Percentiles rank a stretch among this genome's conserved stretches.
These are phyloP conservation scores for Lottia scabra DNA, from an alignment of 2,888 invertebrate species.

Conservation along the genomic window DNA sequence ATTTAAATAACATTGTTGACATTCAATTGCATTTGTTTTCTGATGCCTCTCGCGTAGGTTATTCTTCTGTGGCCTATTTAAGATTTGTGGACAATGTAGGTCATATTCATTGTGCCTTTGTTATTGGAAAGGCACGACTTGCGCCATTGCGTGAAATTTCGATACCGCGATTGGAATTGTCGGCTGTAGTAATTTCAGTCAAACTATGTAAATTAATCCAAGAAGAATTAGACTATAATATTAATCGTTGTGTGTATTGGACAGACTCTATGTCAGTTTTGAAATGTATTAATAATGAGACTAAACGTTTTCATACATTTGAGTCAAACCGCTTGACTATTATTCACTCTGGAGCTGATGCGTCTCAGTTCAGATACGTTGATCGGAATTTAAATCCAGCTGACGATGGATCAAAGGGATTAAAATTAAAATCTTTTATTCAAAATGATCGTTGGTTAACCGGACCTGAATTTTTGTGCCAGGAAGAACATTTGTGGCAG, in stretches of 20 bases:
- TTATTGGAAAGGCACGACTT: neutral
- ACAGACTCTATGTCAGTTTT: constrained; percentile 2
- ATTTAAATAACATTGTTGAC: neutral
- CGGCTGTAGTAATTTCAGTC: neutral
- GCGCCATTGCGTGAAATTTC: neutral
- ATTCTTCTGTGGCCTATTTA: neutral
- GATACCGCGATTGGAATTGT: neutral
- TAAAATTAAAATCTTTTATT: neutral
- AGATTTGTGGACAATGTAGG: neutral
- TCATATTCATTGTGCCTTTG: neutral
- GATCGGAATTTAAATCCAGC: neutral
- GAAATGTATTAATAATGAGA: neutral
- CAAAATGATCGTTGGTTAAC: neutral
- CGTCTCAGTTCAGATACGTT: neutral
- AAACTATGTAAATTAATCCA: neutral
- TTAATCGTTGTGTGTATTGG: neutral
- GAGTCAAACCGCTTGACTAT: neutral
- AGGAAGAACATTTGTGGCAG: neutral
- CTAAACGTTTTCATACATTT: constrained; percentile 3
- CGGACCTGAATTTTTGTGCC: neutral
- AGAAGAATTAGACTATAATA: neutral
- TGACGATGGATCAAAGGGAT: constrained; percentile 1
- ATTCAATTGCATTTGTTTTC: neutral
- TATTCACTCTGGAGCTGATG: neutral
- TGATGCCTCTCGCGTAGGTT: neutral